Base-by-base conservation (phyloP, 23 tunicate genomes). In the Trididemnum miniatum region DNA sequence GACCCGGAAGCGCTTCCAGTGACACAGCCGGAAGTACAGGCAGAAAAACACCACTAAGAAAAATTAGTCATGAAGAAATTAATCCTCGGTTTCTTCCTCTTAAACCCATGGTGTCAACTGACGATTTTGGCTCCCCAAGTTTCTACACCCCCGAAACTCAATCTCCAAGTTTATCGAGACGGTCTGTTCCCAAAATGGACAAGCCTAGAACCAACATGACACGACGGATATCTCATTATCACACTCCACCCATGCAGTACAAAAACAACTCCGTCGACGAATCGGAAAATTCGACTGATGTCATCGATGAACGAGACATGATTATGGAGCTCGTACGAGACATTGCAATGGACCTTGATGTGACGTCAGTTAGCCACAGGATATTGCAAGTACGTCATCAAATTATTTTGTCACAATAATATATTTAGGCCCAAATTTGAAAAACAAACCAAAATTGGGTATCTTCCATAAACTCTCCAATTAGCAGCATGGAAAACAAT, bases 271-370 rank as follows among this genome's bases (percentile, higher is more conserved):
- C 51, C 30, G 72, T 24, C n/a, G 52, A 1, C 20, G 81, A 77
- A 4, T 25, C 37, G 22, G 80, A 71, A 9, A 51, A 29, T 49
- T 49, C 69, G 7, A 22, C 38, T 2, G 31, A 81, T 9, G 87
- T 88, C 67, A 88, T 93, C 12, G 98, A 93, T 74, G 98, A 93
- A 64, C 93, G 98, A 12, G 98, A 93, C 78, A 93, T 93, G 98
- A 93, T 93, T 29, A 93, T 93, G 98, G 93, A 93, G 31, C 67
- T 93, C 26, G 97, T 92, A 2, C 84, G 84, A 34, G 98, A 93
- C 79, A 93, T 93, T 31, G 90, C 98, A 1, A 93, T 81, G 89
- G 98, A 93, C 65, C 64, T 93, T 20, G 98, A 93, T 60, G 86
- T 93, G 15, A 82, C 89, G 51, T 85, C 98, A 30, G 98, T 93